Evolutionary conservation across 2,888 invertebrate species (phyloP), one percentile per base, ranked within the genome.

Genomic region (Sussaba pulchella): DNA sequence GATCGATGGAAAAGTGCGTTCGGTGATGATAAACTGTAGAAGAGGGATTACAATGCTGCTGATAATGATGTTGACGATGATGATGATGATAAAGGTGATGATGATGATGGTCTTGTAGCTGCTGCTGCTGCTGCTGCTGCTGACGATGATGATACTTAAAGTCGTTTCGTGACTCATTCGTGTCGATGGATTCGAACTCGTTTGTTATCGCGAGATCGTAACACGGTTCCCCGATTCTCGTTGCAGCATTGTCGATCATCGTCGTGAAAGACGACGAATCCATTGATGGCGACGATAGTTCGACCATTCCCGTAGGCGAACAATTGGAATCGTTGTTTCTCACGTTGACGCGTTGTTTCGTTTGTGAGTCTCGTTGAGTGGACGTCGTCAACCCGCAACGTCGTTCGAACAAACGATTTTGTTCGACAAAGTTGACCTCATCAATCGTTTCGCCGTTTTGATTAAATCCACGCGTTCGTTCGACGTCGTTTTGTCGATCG

Each of bases 21-120:
- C 47, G 64, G 52, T 69, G 69, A 79, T 69, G 52, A 52, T 78
- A 39, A 47, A 63, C 71, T 10, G 71, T 64, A 77, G 67, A 69
- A 61, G 69, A 69, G 24, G 54, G 19, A 64, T 47, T 59, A 47
- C 39, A 50, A 67, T 67, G 57, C 36, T 75, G 59, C 47, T 75
- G 59, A 47, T 67, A 59, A 57, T 67, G 21, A 54, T 36, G 50
- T 31, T 63, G 10, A 21, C 52, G 54, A 19, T 36, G 66, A 74
- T 57, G 36, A 54, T 45, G 63, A 59, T 36, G n/a, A 41, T 75
- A 63, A 69, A n/a, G 47, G 39, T 66, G 71, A 66, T 39, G 63
- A 54, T 43, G 66, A 66, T 74, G 21, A 54, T 36, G 47, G 39
- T 66, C 64, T 50, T 47, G 63, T 45, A 36, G 67, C 24, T 67